A percentile compares a stretch with the other conserved stretches of the same genome.
Conservation (phyloP, 2,888 invertebrate species). For the Lysandra coridon region DNA sequence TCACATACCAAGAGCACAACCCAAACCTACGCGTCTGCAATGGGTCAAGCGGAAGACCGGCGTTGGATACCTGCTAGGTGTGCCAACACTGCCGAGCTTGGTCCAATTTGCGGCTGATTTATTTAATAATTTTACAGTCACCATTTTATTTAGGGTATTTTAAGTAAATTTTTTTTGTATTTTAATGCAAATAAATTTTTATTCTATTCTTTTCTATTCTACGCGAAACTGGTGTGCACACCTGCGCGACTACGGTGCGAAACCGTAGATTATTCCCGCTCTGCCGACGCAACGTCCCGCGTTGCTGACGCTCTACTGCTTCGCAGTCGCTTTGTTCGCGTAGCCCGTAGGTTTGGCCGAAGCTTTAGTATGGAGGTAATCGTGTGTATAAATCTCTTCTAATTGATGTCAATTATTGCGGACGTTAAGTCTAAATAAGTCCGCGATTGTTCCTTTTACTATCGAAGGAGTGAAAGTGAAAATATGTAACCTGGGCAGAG, state of each 20-base stretch:
- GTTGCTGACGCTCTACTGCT: too few species aligned
- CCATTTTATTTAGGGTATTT: background rate
- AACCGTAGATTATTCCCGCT: too few species aligned
- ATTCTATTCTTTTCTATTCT: too few species aligned
- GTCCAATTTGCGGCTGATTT: conserved; percentile 14
- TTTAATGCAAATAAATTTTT: too few species aligned
- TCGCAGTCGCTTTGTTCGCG: too few species aligned
- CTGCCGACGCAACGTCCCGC: too few species aligned
- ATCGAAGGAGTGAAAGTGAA: conserved; percentile 13
- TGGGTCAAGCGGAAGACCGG: too few species aligned
- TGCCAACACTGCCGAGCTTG: conserved; percentile 15
- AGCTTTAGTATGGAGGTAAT: background rate
- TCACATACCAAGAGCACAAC: background rate
- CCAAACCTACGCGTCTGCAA: too few species aligned
- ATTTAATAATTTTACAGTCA: background rate
- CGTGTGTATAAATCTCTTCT: background rate
- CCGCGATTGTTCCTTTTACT: background rate
- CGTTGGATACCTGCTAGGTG: background rate
- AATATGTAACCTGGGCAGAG: background rate
- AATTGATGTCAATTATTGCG: background rate
- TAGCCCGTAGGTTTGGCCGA: too few species aligned
- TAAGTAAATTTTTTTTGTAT: too few species aligned
- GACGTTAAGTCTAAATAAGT: conserved; percentile 17
- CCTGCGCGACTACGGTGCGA: too few species aligned
- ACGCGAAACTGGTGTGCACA: too few species aligned